Conservation (phyloP, 2,888 invertebrate genomes). For the Ypsolopha scabrella region DNA sequence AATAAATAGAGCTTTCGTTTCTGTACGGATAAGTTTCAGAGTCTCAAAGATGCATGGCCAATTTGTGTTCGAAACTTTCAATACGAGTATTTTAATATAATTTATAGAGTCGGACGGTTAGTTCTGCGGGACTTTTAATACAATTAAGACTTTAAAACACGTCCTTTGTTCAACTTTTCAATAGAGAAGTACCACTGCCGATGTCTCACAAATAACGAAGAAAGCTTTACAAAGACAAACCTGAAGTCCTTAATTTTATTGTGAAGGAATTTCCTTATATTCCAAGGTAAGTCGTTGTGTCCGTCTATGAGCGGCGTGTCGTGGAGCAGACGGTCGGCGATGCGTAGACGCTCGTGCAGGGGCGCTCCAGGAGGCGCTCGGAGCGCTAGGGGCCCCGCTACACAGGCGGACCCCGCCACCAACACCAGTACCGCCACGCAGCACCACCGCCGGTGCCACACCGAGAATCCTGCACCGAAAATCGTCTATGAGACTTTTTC, state of each 20-base stretch:
- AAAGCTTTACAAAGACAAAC: constrained; percentile 33
- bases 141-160: no score
- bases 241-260: constrained; percentile 88
- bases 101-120: no score
- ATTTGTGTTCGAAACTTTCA: no score
- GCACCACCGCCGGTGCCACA: constrained; percentile 78
- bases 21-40: no score
- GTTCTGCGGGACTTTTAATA: no score
- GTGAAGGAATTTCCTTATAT: constrained; percentile 90
- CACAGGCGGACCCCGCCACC: constrained; percentile 83
- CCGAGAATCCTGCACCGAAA: constrained; percentile 36
- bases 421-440: constrained; percentile 81
- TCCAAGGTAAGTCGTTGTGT: constrained; percentile 93
- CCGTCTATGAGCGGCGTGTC: constrained; percentile 87
- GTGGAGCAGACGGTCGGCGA: constrained; percentile 78
- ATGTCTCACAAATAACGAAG: not conserved
- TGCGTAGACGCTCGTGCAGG: constrained; percentile 79
- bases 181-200: no score
- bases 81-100: no score
- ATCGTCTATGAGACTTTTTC: not conserved
- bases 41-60: no score
- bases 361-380: constrained; percentile 83
- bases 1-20: not conserved
- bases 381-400: constrained; percentile 83
- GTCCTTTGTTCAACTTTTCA: no score